Evolutionary conservation across 2,797 vertebrate species (phyloP).

Genomic region (Pachyuromys duprasi): DNA sequence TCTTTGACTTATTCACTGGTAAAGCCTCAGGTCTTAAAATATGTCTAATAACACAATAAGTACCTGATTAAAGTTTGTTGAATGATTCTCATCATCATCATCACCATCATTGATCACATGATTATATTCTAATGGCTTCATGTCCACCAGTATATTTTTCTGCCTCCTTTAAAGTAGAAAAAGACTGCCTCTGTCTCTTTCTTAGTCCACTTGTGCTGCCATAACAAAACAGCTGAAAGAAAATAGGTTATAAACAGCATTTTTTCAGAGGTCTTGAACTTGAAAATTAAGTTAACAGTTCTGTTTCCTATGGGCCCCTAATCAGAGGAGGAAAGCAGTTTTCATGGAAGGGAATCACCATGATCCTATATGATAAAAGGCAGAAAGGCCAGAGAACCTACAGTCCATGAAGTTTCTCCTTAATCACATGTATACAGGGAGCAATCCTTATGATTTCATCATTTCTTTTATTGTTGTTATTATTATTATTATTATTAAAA

Average conservation of each 20-base stretch:
- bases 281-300: neutral
- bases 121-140: neutral
- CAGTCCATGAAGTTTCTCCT: neutral
- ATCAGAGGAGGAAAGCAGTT: neutral
- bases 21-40: neutral
- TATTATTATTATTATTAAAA: neutral
- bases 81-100: neutral
- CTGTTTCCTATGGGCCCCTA: neutral
- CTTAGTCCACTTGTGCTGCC: neutral
- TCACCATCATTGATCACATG: neutral
- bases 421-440: too few species aligned
- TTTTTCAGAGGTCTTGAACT: neutral
- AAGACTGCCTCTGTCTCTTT: neutral
- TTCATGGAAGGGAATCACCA: neutral
- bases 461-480: neutral
- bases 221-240: neutral
- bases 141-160: neutral
- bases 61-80: slow-evolving; percentile 39
- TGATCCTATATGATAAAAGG: neutral
- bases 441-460: neutral
- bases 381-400: neutral
- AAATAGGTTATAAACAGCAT: neutral
- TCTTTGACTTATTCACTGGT: slow-evolving; percentile 10
- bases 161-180: neutral
- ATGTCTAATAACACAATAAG: neutral